These are phyloP conservation scores for Branchinecta lindahli DNA, from an alignment of 1,140 invertebrate species.

Conservation along the genomic window DNA sequence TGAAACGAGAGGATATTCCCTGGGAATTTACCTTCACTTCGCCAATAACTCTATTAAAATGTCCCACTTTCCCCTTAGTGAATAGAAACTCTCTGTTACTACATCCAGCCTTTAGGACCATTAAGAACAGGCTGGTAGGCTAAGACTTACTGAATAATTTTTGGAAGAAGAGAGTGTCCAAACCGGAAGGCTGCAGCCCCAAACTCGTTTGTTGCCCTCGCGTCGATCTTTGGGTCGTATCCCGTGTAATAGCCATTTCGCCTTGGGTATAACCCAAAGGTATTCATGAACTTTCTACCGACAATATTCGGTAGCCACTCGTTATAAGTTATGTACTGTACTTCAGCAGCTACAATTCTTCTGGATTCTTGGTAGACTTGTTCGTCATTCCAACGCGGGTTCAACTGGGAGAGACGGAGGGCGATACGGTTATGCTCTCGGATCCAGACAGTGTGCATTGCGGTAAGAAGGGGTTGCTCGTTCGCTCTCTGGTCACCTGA, in stretches of 20 bases:
- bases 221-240: slow-evolving; percentile 41
- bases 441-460: slow-evolving; percentile 38
- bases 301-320: slow-evolving; percentile 33
- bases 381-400: slow-evolving; percentile 40
- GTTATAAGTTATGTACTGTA: slow-evolving; percentile 47
- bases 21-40: too few species aligned
- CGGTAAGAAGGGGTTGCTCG: slow-evolving; percentile 38
- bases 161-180: slow-evolving; percentile 43
- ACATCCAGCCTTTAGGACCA: too few species aligned
- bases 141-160: slow-evolving; percentile 32
- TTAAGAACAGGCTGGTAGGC: not conserved
- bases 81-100: too few species aligned
- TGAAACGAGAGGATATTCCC: too few species aligned
- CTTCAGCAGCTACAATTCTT: slow-evolving; percentile 33
- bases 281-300: slow-evolving; percentile 32
- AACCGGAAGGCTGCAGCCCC: slow-evolving; percentile 46
- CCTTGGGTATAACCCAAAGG: slow-evolving; percentile 29
- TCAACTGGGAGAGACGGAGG: slow-evolving; percentile 30
- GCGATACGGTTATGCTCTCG: slow-evolving; percentile 41
- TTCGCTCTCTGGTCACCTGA: slow-evolving; percentile 42
- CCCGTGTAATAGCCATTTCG: slow-evolving; percentile 34
- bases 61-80: too few species aligned
- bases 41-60: too few species aligned
- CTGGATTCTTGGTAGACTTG: slow-evolving; percentile 31
- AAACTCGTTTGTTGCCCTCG: slow-evolving; percentile 45